A percentile compares a stretch with the other conserved stretches of the same genome.
These are phyloP conservation scores for Moxostoma hubbsi DNA, from an alignment of 2,797 vertebrate genomes.

Conservation along the genomic window DNA sequence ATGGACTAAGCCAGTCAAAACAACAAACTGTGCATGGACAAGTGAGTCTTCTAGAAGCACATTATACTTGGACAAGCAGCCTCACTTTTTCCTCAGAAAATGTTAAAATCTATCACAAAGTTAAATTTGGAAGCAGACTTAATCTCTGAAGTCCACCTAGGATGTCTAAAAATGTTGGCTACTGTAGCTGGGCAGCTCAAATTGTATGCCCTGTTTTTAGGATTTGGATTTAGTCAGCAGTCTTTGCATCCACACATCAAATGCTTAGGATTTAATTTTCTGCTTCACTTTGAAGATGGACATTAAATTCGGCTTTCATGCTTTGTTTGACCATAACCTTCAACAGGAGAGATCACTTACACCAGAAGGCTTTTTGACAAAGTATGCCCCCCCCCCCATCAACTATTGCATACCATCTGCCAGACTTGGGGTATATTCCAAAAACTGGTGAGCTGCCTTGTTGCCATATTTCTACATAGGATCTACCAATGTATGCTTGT, in stretches of 20 bases:
- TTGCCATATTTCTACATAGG: too few species aligned
- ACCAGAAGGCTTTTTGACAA: conserved; percentile 33
- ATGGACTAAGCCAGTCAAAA: too few species aligned
- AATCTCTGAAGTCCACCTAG: background rate
- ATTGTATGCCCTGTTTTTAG: background rate
- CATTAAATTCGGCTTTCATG: conserved; percentile 22
- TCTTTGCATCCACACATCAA: background rate
- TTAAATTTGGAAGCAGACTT: background rate
- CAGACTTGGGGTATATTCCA: background rate
- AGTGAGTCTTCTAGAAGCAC: too few species aligned
- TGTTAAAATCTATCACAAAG: background rate
- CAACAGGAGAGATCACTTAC: conserved; percentile 24
- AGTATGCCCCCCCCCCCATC: conserved; percentile 12
- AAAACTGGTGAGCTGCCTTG: too few species aligned
- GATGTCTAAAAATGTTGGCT: background rate
- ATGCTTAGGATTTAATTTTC: background rate
- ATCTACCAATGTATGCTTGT: too few species aligned
- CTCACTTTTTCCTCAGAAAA: too few species aligned
- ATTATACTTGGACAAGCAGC: too few species aligned
- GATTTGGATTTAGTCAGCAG: conserved; percentile 4
- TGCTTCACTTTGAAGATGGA: conserved; percentile 16
- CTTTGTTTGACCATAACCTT: conserved; percentile 47
- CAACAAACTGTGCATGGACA: too few species aligned
- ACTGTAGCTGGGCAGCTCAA: conserved; percentile 2
- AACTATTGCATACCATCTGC: conserved; percentile 1